A percentile compares a stretch with the other conserved stretches of the same genome.
Conservation (phyloP, 2,797 vertebrate species). For the Poecilia picta region DNA sequence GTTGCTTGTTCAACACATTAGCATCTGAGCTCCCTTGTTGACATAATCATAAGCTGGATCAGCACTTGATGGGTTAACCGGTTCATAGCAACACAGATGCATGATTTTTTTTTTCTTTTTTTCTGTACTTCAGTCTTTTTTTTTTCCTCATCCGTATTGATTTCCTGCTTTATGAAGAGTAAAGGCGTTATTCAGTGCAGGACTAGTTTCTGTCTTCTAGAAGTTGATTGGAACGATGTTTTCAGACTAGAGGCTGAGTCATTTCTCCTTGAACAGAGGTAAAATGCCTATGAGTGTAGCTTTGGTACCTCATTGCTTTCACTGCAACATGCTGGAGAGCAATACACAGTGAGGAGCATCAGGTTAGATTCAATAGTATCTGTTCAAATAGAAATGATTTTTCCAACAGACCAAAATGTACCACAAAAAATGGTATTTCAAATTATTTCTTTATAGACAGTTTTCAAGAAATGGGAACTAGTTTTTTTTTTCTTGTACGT, state of each 20-base stretch:
- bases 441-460: not conserved
- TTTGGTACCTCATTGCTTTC: not conserved
- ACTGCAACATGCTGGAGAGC: not conserved
- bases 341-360: not conserved
- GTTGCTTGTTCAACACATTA: conserved; percentile 8
- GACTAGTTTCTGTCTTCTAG: no score
- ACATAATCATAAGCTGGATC: not conserved
- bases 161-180: conserved; percentile 4
- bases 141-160: not conserved
- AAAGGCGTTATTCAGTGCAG: not conserved
- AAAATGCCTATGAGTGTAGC: not conserved
- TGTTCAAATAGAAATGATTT: not conserved
- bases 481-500: not conserved
- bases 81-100: conserved; percentile 19
- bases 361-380: not conserved
- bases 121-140: not conserved
- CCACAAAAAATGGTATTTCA: not conserved
- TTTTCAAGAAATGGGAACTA: not conserved
- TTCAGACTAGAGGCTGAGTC: not conserved
- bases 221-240: not conserved
- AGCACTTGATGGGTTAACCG: not conserved
- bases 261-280: not conserved
- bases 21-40: not conserved
- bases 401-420: not conserved
- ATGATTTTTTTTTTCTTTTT: not conserved